Evolutionary conservation across 2,797 vertebrate species (phyloP).

Genomic region (Sebastes alutus): DNA sequence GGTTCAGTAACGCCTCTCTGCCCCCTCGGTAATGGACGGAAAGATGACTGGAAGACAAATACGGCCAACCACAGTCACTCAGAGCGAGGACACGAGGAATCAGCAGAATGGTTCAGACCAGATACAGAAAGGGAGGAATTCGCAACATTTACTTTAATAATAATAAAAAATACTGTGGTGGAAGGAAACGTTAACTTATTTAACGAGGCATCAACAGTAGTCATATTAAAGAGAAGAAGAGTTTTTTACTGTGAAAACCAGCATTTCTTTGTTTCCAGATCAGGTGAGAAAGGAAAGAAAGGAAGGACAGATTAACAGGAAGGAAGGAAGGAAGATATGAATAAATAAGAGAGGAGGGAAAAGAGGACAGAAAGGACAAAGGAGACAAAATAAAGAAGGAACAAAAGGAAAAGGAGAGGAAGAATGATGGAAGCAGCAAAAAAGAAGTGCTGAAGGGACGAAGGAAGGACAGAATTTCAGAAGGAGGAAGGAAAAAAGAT

Average conservation of each 20-base stretch:
- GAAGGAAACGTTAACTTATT: not conserved
- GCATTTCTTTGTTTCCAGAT: not conserved
- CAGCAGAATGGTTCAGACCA: not conserved
- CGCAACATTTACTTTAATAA: not conserved
- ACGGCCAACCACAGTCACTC: not conserved
- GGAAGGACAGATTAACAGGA: not conserved
- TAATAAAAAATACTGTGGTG: too few relatives aligned
- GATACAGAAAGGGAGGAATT: not conserved
- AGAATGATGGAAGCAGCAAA: not conserved
- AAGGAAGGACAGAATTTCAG: not conserved
- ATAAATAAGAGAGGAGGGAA: not conserved
- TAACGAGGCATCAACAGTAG: not conserved
- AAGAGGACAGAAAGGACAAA: not conserved
- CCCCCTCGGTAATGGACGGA: constrained; percentile 7
- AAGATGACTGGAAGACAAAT: constrained; percentile 6
- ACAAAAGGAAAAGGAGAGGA: too few relatives aligned
- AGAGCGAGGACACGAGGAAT: not conserved
- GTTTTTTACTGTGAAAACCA: not conserved
- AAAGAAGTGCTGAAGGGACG: not conserved
- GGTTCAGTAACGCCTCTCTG: constrained; percentile 33
- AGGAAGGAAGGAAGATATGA: not conserved
- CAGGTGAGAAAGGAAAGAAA: not conserved
- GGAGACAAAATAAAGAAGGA: too few relatives aligned
- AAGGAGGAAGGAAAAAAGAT: not conserved
- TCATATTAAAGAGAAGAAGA: not conserved